These are phyloP conservation scores for Orchesella cincta DNA, from an alignment of 1,140 invertebrate genomes.

Conservation along the genomic window DNA sequence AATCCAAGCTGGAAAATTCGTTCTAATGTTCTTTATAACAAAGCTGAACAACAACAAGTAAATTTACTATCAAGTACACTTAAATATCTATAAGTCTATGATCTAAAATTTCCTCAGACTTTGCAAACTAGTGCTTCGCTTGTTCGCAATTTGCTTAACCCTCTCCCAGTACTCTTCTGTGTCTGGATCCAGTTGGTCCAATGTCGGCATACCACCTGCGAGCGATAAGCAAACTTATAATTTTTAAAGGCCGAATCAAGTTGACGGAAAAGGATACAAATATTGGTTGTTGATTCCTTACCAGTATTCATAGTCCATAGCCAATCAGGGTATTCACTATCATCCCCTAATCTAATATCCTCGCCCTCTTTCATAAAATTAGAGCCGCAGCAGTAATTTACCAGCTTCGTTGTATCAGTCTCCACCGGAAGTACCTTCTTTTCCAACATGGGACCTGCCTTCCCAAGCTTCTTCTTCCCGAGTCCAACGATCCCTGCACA, in stretches of 20 bases:
- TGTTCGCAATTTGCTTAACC: slow-evolving; percentile 64
- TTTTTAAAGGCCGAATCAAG: not conserved
- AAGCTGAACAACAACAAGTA: too few relatives aligned
- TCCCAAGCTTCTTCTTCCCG: slow-evolving; percentile 59
- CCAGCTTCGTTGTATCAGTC: slow-evolving; percentile 76
- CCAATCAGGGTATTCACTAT: slow-evolving; percentile 92
- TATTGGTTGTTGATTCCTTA: slow-evolving; percentile 34
- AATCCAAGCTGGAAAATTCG: too few relatives aligned
- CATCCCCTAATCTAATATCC: slow-evolving; percentile 79
- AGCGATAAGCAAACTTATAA: slow-evolving; percentile 4
- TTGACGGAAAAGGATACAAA: not conserved
- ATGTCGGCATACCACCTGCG: too few relatives aligned
- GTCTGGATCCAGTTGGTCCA: slow-evolving; percentile 77
- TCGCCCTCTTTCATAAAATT: slow-evolving; percentile 76
- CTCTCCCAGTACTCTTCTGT: slow-evolving; percentile 78
- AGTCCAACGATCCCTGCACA: slow-evolving; percentile 34
- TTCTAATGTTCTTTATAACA: too few relatives aligned
- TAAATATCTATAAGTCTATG: too few relatives aligned
- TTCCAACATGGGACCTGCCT: slow-evolving; percentile 62
- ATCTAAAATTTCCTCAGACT: slow-evolving; percentile 63
- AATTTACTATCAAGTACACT: too few relatives aligned
- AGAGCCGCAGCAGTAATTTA: slow-evolving; percentile 80
- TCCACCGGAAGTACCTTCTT: slow-evolving; percentile 80
- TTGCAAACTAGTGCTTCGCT: slow-evolving; percentile 64
- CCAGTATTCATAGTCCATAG: slow-evolving; percentile 74